phyloP scores from a whole-genome alignment of 2,113 vertebrate genomes.

The Pterocles gutturalis region DNA sequence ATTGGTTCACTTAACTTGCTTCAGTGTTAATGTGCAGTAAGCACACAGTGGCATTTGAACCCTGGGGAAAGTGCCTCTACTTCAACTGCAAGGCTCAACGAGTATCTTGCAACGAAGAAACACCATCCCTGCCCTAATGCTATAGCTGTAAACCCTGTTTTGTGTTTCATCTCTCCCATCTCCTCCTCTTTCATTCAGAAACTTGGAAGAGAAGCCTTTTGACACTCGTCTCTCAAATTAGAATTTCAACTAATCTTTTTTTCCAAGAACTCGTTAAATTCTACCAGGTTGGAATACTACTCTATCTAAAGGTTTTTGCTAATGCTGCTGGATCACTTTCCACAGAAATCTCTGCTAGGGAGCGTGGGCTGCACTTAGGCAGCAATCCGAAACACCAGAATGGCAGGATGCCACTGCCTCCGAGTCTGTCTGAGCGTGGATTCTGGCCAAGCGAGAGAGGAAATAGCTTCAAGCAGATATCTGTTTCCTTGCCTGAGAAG shows the following conservation, averaged over 20 bases:
- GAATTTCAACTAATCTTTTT: slow-evolving; percentile 36
- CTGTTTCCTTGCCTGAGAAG: neutral
- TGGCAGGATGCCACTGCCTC: neutral
- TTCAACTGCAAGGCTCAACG: slow-evolving; percentile 32
- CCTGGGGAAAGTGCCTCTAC: slow-evolving; percentile 66
- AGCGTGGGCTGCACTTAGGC: neutral
- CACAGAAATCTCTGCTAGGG: neutral
- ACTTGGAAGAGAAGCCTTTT: slow-evolving; percentile 41
- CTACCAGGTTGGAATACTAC: slow-evolving; percentile 68
- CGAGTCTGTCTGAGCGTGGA: neutral
- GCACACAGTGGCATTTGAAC: neutral
- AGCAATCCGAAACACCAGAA: neutral
- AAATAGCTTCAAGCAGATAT: neutral
- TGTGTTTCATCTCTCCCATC: slow-evolving; percentile 46
- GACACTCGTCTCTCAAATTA: slow-evolving; percentile 12
- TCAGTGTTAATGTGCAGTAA: slow-evolving; percentile 28
- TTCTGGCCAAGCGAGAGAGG: neutral
- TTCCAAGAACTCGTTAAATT: neutral
- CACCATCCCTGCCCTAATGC: slow-evolving; percentile 47
- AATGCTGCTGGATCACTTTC: neutral
- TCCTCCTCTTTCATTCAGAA: slow-evolving; percentile 46
- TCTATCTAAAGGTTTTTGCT: slow-evolving; percentile 34
- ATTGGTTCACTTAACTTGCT: slow-evolving; percentile 67
- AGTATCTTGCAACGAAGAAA: slow-evolving; percentile 53
- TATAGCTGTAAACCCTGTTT: slow-evolving; percentile 44